phyloP scores from a whole-genome alignment of 2,888 invertebrate species.

The Brachypterus glaber region DNA sequence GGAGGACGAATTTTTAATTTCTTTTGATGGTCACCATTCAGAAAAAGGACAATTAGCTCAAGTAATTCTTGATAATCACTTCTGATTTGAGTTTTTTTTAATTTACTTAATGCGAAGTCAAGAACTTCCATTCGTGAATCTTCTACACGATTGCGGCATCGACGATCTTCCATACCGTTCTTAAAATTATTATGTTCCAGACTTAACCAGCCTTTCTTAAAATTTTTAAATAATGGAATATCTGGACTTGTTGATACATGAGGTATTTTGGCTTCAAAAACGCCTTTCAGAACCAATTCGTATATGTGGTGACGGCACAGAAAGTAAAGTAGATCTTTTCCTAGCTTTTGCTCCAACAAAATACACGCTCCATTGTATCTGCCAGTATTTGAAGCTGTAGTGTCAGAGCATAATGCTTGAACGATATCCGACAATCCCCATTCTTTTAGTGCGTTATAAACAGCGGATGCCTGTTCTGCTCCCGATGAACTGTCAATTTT shows the following conservation, averaged over 20 bases:
- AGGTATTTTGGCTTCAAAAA: conserved; percentile 1
- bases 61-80: no score
- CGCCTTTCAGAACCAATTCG: conserved; percentile 14
- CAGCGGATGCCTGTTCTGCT: conserved; percentile 16
- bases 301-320: conserved; percentile 27
- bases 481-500: conserved; percentile 17
- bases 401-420: conserved; percentile 22
- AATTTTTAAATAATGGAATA: conserved; percentile 20
- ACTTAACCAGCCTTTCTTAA: conserved; percentile 18
- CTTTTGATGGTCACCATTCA: no score
- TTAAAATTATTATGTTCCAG: no score
- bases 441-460: conserved; percentile 7
- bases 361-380: conserved; percentile 20
- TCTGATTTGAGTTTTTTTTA: no score
- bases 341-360: conserved; percentile 20
- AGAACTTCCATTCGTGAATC: no score
- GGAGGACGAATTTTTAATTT: no score
- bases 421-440: conserved; percentile 7
- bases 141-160: no score
- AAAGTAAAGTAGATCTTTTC: conserved; percentile 22
- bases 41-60: no score
- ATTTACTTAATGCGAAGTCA: no score
- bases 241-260: conserved; percentile 14
- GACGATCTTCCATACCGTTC: no score
- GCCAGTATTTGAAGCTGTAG: conserved; percentile 24